Base-by-base conservation (phyloP, 2,797 vertebrate genomes). In the Peromyscus nudipes region DNA sequence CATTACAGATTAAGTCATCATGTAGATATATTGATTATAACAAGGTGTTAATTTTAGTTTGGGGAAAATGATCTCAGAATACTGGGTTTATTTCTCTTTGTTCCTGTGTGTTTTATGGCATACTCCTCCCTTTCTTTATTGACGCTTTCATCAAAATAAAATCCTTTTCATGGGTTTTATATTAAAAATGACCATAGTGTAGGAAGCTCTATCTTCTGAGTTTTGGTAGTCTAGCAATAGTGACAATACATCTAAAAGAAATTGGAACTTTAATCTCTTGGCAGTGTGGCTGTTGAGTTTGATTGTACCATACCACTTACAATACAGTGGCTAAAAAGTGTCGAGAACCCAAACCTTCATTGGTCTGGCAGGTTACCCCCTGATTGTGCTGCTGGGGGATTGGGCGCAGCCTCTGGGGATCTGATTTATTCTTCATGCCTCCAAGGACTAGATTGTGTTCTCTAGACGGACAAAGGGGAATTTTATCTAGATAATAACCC, bases 31-130 rank as follows among this genome's bases (percentile, higher is more conserved):
- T 13, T 92, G 60, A 93, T 94, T 89, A 11, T 3, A 80, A 71
- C 1, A 73, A 8, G 6, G 3, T 75, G 16, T 92, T 77, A 49
- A 67, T 94, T 91, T 96, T 23, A 79, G 34, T 77, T 93, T 69
- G n/a, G 6, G 34, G 34, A 82, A 96, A 93, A 49, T 79, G 3
- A 83, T 83, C 46, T 93, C 60, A 96, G 76, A 92, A 52, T 92
- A 55, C 49, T 89, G 60, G 3, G 1, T 49, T 95, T 85, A 46
- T 80, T 67, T 88, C 37, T 96, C 31, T 73, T 82, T 76, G 55
- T 69, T 65, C 64, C 4, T 83, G n/a, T 79, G 23, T 86, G 3
- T 79, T 92, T 77, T 87, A 69, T 52, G 43, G 21, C 64, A 91
- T 27, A 73, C 4, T 34, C 52, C n/a, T 75, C 46, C 65, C 23